Base-by-base conservation (phyloP, 2,113 vertebrate genomes). In the Paratilapia polleni region DNA sequence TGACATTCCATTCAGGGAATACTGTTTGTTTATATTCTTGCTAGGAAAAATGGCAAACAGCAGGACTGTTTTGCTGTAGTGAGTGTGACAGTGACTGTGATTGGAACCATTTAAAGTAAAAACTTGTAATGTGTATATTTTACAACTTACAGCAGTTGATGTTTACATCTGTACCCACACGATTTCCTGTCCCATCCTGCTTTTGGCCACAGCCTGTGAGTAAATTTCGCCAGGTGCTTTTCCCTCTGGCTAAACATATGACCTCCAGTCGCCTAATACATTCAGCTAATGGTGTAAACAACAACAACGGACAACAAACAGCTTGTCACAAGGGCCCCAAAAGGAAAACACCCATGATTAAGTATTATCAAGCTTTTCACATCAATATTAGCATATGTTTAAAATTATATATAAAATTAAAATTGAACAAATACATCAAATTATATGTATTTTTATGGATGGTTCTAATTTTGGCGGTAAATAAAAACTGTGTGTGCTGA, bases 91-190 rank as follows among this genome's bases (percentile, higher is more conserved):
- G 58, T n/a, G 38, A 77, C 24, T 0, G 19, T 31, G 41, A 63
- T 54, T 43, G 43, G 49, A 26, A 6, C 47, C 31, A n/a, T 47
- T 73, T 63, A 24, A 6, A 34, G 28, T 63, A 11, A 64, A 22
- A 64, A 20, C n/a, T 5, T 10, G 19, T 15, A 8, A 77, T n/a
- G 56, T 59, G 2, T n/a, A 36, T 36, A 64, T 54, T 79, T 79
- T 79, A 63, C 43, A 79, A 4, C 20, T 49, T 62, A 62, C 38
- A 26, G 3, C 38, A 24, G 54, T 60, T 78, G 77, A 6, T 34
- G 31, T 77, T 83, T 77, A 58, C 49, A 82, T 26, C 19, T 20
- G 8, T 60, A 17, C 76, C 59, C 76, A 60, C 59, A 62, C 19
- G 24, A 14, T 54, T 82, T 82, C 70, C 58, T 56, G 59, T 41